Evolutionary conservation across 2,888 invertebrate species (phyloP).

Genomic region (Drosophila fulvimacula): DNA sequence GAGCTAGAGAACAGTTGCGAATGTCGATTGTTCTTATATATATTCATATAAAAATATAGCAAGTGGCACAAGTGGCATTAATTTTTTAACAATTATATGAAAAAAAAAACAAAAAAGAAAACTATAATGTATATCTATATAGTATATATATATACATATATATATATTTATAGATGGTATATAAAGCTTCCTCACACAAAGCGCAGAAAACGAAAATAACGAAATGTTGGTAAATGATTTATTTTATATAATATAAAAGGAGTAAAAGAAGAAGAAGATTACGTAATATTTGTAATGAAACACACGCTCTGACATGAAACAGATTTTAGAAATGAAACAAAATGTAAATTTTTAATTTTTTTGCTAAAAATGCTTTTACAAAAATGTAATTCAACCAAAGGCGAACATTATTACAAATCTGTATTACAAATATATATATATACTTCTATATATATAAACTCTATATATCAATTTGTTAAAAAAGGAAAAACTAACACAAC

Average conservation of each 20-base stretch:
- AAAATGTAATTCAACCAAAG: conserved; percentile 59
- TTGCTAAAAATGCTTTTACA: conserved; percentile 83
- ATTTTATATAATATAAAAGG: conserved; percentile 68
- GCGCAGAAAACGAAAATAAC: conserved; percentile 30
- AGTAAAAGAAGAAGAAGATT: conserved; percentile 29
- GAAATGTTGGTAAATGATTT: conserved; percentile 55
- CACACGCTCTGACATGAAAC: conserved; percentile 51
- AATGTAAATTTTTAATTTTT: conserved; percentile 75
- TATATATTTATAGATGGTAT: conserved; percentile 75
- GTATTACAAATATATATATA: conserved; percentile 46
- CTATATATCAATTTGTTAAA: conserved; percentile 73
- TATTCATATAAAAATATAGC: conserved; percentile 37
- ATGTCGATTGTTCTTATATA: conserved; percentile 33
- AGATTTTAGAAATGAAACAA: conserved; percentile 58
- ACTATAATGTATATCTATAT: conserved; percentile 53
- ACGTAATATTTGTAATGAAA: conserved; percentile 44
- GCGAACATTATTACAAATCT: conserved; percentile 64
- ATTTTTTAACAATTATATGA: conserved; percentile 75
- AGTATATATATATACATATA: conserved; percentile 56
- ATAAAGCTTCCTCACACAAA: conserved; percentile 75
- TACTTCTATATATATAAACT: conserved; percentile 19
- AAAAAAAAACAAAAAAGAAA: conserved; percentile 22
- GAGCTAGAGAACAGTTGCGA: conserved; percentile 32
- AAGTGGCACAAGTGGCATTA: conserved; percentile 64
- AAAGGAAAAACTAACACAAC: conserved; percentile 49